Evolutionary conservation across 2,113 vertebrate species (phyloP).

Genomic region (Dendropsophus ebraccatus): DNA sequence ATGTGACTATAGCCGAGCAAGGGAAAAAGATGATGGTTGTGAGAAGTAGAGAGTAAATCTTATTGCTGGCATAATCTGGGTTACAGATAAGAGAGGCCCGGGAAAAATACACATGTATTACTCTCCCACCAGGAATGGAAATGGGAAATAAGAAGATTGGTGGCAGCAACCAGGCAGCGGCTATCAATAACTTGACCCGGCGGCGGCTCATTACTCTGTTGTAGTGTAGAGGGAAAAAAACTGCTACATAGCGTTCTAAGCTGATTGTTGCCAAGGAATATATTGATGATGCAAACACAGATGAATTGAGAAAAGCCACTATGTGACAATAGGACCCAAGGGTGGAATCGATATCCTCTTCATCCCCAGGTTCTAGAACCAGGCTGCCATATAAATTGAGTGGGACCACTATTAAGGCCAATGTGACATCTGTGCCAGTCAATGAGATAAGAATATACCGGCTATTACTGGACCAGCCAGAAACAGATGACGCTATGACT

Average conservation of each 20-base stretch:
- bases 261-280: conserved; percentile 80
- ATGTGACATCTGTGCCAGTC: conserved; percentile 79
- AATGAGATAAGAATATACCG: conserved; percentile 80
- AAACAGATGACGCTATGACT: conserved; percentile 78
- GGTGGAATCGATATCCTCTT: background rate
- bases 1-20: conserved; percentile 78
- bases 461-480: conserved; percentile 82
- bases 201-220: conserved; percentile 72
- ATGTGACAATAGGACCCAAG: conserved; percentile 74
- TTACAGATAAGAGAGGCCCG: conserved; percentile 81
- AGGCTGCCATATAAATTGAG: conserved; percentile 80
- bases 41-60: conserved; percentile 74
- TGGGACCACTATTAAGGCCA: conserved; percentile 82
- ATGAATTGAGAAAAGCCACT: conserved; percentile 79
- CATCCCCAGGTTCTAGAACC: conserved; percentile 65
- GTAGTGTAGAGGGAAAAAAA: conserved; percentile 80
- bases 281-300: conserved; percentile 77
- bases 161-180: conserved; percentile 79
- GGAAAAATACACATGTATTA: conserved; percentile 79
- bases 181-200: conserved; percentile 72
- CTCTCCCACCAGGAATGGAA: conserved; percentile 73
- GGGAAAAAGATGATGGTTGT: conserved; percentile 80
- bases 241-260: conserved; percentile 79
- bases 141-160: conserved; percentile 74
- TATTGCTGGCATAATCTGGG: conserved; percentile 79